Conservation (phyloP, 2,888 invertebrate genomes). For the Drosophila kanekoi region DNA sequence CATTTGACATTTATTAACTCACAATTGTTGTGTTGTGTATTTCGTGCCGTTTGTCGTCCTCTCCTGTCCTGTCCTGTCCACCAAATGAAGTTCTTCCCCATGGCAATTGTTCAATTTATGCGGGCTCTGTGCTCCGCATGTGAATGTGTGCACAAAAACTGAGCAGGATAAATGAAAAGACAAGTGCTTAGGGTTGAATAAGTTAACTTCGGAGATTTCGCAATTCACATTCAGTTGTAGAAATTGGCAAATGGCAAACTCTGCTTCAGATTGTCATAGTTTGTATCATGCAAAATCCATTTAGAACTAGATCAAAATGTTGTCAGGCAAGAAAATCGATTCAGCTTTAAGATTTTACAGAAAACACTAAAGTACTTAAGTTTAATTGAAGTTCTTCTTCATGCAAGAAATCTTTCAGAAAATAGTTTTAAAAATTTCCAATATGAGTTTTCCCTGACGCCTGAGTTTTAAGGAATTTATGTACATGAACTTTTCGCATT, state of each 20-base stretch:
- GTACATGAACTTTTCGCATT: no score
- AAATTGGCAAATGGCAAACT: no score
- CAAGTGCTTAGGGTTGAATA: background rate
- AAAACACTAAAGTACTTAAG: no score
- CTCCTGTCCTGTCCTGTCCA: constrained; percentile 6
- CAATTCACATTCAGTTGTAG: background rate
- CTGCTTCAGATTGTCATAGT: no score
- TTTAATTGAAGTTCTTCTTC: no score
- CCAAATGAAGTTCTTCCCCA: constrained; percentile 16
- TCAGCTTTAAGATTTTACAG: background rate
- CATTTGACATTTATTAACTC: constrained; percentile 76
- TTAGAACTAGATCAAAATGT: background rate
- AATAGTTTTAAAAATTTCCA: no score
- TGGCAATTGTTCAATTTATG: constrained; percentile 44
- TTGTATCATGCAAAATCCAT: no score
- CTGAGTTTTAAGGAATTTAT: no score
- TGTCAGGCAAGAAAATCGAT: no score
- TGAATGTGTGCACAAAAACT: constrained; percentile 26
- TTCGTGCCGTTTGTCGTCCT: constrained; percentile 20
- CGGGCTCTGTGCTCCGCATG: constrained; percentile 39
- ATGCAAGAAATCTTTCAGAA: no score
- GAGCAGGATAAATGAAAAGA: constrained; percentile 4
- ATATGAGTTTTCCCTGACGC: no score
- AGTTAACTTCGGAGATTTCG: background rate
- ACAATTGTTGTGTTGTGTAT: constrained; percentile 56